Conservation (phyloP, 1,140 invertebrate genomes). For the Heliconius eleuchia region DNA sequence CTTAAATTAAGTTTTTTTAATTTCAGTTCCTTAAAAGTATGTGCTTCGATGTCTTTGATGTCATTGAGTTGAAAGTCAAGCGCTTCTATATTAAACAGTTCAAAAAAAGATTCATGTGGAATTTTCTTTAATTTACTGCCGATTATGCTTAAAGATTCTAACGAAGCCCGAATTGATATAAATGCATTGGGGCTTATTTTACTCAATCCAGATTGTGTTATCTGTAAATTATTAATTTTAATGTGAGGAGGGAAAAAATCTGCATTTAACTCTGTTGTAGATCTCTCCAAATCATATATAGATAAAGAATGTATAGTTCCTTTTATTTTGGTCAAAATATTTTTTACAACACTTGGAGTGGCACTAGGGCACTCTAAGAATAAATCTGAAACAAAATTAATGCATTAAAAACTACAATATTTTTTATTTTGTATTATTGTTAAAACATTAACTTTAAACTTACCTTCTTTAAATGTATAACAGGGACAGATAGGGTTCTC, state of each 20-base stretch:
- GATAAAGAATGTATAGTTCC: conserved; percentile 91
- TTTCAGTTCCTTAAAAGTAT: conserved; percentile 91
- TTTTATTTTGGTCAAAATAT: conserved; percentile 83
- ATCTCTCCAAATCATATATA: conserved; percentile 92
- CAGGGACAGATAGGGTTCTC: conserved; percentile 92
- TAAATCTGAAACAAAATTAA: conserved; percentile 81
- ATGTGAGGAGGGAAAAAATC: conserved; percentile 86
- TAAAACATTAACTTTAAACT: conserved; percentile 31
- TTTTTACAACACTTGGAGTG: conserved; percentile 83
- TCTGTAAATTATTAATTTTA: conserved; percentile 88
- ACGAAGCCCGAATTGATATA: conserved; percentile 84
- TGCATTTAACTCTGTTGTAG: conserved; percentile 86
- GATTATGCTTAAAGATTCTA: conserved; percentile 90
- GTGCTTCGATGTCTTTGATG: conserved; percentile 90
- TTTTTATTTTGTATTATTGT: background rate
- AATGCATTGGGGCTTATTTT: conserved; percentile 89
- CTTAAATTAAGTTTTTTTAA: conserved; percentile 92
- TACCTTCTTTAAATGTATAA: conserved; percentile 94
- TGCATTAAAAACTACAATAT: background rate
- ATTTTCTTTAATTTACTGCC: conserved; percentile 90
- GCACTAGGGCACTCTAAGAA: conserved; percentile 94
- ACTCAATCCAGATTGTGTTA: conserved; percentile 90
- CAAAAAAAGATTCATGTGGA: conserved; percentile 89
- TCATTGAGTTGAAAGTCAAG: conserved; percentile 93
- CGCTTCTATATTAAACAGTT: conserved; percentile 86